Evolutionary conservation across 2,888 invertebrate genomes (phyloP).

Genomic region (Oscheius sp.): DNA sequence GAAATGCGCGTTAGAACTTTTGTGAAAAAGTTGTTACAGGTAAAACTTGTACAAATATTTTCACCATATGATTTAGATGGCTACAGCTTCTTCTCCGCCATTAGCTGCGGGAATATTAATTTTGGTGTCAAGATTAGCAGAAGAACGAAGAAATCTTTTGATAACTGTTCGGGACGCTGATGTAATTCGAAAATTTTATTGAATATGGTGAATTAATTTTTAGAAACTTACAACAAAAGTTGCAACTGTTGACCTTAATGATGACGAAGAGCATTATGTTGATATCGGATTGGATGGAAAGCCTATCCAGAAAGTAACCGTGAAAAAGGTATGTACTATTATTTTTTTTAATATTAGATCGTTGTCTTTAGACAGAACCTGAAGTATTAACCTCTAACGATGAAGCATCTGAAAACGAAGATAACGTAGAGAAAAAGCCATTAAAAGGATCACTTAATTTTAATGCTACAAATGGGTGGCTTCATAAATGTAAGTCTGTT

Average conservation of each 20-base stretch:
- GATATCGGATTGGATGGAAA: conserved; percentile 46
- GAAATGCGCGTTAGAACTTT: conserved; percentile 82
- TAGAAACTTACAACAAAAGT: conserved; percentile 41
- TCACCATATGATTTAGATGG: conserved; percentile 33
- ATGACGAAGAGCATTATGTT: conserved; percentile 75
- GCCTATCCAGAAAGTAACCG: conserved; percentile 27
- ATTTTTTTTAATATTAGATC: not conserved
- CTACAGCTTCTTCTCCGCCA: conserved; percentile 34
- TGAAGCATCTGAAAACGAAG: not conserved
- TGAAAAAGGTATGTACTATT: conserved; percentile 2
- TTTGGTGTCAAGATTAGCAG: conserved; percentile 74
- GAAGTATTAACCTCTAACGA: conserved; percentile 38
- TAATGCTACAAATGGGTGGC: conserved; percentile 50
- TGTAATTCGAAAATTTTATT: conserved; percentile 38
- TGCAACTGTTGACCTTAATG: conserved; percentile 42
- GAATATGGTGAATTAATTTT: conserved; percentile 31
- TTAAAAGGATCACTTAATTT: conserved; percentile 4
- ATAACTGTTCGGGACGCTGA: conserved; percentile 71
- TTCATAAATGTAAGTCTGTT: conserved; percentile 44
- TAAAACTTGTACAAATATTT: conserved; percentile 37
- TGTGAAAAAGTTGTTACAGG: conserved; percentile 85
- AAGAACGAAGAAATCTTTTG: conserved; percentile 80
- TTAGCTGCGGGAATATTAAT: conserved; percentile 86
- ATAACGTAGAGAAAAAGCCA: conserved; percentile 18
- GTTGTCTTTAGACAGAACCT: conserved; percentile 17